Evolutionary conservation across 2,888 invertebrate genomes (phyloP).

Genomic region (Lasioglossum oenotherae): DNA sequence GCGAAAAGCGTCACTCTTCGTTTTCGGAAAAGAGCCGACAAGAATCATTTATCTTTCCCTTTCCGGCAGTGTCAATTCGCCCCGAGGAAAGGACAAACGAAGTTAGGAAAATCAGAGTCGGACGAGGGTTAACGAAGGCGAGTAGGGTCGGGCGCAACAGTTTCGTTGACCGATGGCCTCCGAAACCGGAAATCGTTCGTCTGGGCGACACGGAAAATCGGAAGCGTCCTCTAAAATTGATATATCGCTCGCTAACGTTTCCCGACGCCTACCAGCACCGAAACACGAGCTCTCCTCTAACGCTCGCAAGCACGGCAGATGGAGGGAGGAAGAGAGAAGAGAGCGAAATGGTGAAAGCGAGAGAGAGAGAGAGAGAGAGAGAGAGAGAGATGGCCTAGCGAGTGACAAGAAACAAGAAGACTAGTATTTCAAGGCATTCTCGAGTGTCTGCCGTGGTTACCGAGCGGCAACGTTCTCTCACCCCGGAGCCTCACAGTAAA

Average conservation of each 20-base stretch:
- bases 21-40: neutral
- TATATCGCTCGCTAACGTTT: neutral
- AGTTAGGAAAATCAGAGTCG: slow-evolving; percentile 1
- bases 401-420: slow-evolving; percentile 51
- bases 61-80: neutral
- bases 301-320: neutral
- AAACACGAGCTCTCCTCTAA: neutral
- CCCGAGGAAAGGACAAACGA: neutral
- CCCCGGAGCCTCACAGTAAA: slow-evolving; percentile 63
- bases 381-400: neutral
- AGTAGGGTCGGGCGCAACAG: slow-evolving; percentile 26
- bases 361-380: neutral
- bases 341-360: too few species aligned
- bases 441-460: slow-evolving; percentile 66
- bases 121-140: slow-evolving; percentile 10
- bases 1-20: neutral
- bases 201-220: neutral
- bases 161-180: neutral
- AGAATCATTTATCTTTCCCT: neutral
- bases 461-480: slow-evolving; percentile 64
- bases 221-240: slow-evolving; percentile 17
- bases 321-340: neutral
- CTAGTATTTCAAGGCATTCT: slow-evolving; percentile 72
- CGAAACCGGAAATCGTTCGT: slow-evolving; percentile 11
- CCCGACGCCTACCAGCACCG: neutral